Conservation (phyloP, 2,113 vertebrate genomes). For the Chamaetylas fuelleborni region DNA sequence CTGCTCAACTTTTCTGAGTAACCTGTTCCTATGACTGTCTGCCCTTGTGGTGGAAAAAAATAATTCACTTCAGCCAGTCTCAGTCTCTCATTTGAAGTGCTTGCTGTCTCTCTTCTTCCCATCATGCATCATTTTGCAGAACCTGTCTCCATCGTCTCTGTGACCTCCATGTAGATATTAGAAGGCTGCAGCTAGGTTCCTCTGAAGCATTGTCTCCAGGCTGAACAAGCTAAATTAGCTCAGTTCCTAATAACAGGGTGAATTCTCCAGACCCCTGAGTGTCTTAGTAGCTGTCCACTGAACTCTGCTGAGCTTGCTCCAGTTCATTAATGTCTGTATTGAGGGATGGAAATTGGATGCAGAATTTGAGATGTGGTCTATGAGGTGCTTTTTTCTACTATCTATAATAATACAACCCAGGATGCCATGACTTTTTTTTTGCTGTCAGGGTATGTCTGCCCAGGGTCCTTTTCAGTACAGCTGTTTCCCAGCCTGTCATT, state of each 20-base stretch:
- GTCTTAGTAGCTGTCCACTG: neutral
- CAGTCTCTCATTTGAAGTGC: neutral
- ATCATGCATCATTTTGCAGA: neutral
- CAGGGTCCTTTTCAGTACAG: neutral
- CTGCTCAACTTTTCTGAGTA: neutral
- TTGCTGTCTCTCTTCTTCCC: neutral
- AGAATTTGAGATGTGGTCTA: neutral
- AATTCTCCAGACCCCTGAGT: neutral
- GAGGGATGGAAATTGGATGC: neutral
- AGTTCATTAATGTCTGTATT: neutral
- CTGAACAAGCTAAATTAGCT: neutral
- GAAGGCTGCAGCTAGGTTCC: neutral
- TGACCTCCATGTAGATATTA: neutral
- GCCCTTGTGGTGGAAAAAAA: neutral
- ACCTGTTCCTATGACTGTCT: neutral
- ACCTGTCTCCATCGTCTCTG: accelerated
- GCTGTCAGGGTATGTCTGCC: neutral
- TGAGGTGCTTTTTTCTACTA: neutral
- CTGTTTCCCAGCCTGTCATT: neutral
- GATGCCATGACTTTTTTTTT: accelerated
- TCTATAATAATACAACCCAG: neutral
- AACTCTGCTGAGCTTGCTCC: neutral
- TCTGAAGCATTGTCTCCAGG: neutral
- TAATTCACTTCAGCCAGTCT: neutral
- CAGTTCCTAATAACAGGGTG: neutral